Base-by-base conservation (phyloP, 2,888 invertebrate genomes). In the Gymnosoma rotundatum region DNA sequence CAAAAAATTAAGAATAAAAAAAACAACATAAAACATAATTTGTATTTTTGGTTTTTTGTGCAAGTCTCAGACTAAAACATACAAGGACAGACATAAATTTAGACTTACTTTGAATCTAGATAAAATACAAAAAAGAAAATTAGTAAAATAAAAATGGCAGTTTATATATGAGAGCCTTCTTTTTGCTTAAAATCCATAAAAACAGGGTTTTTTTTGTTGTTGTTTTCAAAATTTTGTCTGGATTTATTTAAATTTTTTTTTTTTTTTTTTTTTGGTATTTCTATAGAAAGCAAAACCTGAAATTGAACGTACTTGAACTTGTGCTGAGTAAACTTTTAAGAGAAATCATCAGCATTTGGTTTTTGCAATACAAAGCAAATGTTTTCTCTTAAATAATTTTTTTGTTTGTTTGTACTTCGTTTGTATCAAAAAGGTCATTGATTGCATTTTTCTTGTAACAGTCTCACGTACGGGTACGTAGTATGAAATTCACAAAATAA, bases 291-390 rank as follows among this genome's bases (percentile, higher is more conserved):
- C 83, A 73, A 72, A 84, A 84, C 78, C 78, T 73, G 78, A 74
- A 84, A 70, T 70, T 84, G 81, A 81, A 84, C 84, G 84, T 81
- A 81, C 84, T 84, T 84, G 84, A 84, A 84, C 84, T 78, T 38
- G 81, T 73, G 67, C 38, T 48, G 54, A 52, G 45, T 32, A 42
- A n/a, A 12, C 12, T 73, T 79, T 83, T 83, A 83, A 83, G 83
- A 83, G 83, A 80, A 74, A 74, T 54, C 75, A 52, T 25, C 50
- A 48, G 63, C 6, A 45, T 74, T 42, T n/a, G n/a, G n/a, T 45
- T n/a, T 18, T 25, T 20, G 32, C n/a, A 67, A 73, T 12, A 56
- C 42, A 52, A 64, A 50, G 61, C 56, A 56, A 64, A 63, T 48
- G 20, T 20, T 60, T 78, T 84, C 84, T 84, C 84, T 84, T 84